Base-by-base conservation (phyloP, 1,140 invertebrate species). In the Notospermus geniculatus region DNA sequence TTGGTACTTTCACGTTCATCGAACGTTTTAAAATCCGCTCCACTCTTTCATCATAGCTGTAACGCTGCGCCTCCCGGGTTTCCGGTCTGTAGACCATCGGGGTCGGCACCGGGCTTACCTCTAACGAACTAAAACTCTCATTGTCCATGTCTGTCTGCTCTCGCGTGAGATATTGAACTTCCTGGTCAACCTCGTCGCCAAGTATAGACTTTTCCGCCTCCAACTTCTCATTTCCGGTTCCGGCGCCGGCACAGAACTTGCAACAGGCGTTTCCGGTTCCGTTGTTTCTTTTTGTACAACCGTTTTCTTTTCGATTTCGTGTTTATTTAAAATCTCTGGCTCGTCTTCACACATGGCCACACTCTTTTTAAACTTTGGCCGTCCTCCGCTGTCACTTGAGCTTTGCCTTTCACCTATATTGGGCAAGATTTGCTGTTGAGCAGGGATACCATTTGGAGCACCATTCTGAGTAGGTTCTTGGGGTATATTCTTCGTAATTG, bases 101-200 rank as follows among this genome's bases (percentile, higher is more conserved):
- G 1, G 71, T 76, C 28, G 68, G 70, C 2, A 77, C 68, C 7
- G 72, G 72, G 60, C 69, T 73, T 2, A 73, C 54, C 11, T 63
- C 62, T 15, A 67, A 15, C 23, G 45, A 22, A n/a, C 27, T 57
- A 30, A 57, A 57, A 22, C 32, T 57, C 11, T 27, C 29, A 17
- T 28, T 28, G 23, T 28, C 54, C 17, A 55, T 19, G 25, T 50
- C 25, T 5, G n/a, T 50, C n/a, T 50, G 4, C 25, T 50, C 46
- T n/a, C n/a, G n/a, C n/a, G 46, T 5, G 4, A 36, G 32, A 15
- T 50, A 27, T n/a, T 50, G 19, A 23, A 50, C n/a, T n/a, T 50
- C 46, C n/a, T 23, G 19, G 46, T 50, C 46, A 19, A n/a, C n/a
- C 19, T 50, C 46, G 46, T 50, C 46, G n/a, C 25, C n/a, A n/a